These are phyloP conservation scores for Ploceus nigricollis DNA, from an alignment of 2,113 vertebrate genomes.

Conservation along the genomic window DNA sequence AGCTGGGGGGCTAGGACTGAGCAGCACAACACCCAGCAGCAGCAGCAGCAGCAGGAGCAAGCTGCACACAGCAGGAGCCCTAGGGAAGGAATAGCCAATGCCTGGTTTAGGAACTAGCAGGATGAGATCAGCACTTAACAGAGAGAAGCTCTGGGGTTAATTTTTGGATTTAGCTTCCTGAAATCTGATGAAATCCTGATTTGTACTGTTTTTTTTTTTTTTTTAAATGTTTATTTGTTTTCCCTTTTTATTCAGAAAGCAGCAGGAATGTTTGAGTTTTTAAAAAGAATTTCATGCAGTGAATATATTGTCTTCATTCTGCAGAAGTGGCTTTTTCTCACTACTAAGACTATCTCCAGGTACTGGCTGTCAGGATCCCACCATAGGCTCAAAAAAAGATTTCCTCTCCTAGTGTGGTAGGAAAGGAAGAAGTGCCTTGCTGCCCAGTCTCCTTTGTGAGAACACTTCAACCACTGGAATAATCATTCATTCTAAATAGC, in stretches of 20 bases:
- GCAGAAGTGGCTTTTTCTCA: background rate
- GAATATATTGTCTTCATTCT: background rate
- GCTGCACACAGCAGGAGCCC: background rate
- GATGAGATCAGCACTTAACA: background rate
- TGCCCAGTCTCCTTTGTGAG: slow-evolving; percentile 29
- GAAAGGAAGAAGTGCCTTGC: slow-evolving; percentile 5
- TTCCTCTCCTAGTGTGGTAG: background rate
- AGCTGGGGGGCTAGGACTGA: background rate
- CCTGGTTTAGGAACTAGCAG: background rate
- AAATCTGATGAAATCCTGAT: background rate
- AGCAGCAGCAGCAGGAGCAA: background rate
- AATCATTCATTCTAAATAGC: slow-evolving; percentile 47
- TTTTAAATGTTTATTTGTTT: background rate
- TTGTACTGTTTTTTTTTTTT: background rate
- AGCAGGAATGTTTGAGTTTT: background rate
- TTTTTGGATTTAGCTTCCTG: background rate
- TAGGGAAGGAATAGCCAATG: background rate
- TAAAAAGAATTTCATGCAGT: background rate
- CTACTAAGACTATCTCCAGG: background rate
- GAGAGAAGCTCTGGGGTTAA: background rate
- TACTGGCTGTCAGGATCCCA: background rate
- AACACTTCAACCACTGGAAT: slow-evolving; percentile 48
- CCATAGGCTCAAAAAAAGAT: background rate
- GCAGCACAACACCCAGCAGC: background rate
- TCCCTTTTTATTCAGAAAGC: background rate